Conservation (phyloP, 2,797 vertebrate genomes). For the Ataeniobius toweri region DNA sequence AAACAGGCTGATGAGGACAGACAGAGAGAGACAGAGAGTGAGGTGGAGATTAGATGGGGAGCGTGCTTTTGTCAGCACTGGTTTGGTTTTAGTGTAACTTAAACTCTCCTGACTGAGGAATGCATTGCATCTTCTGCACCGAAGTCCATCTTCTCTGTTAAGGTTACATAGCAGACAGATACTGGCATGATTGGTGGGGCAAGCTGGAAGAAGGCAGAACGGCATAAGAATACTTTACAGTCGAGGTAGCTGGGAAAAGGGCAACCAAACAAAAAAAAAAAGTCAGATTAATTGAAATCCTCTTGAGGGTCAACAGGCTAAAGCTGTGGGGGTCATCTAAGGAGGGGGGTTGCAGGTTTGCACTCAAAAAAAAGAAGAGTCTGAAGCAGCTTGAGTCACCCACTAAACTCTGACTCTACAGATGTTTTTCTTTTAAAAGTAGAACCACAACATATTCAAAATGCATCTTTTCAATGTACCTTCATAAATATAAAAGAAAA, state of each 20-base stretch:
- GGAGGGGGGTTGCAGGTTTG: constrained; percentile 43
- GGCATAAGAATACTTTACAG: constrained; percentile 86
- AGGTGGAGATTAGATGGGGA: constrained; percentile 26
- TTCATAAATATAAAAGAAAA: constrained; percentile 82
- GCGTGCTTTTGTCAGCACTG: constrained; percentile 66
- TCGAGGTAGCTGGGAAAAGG: constrained; percentile 94
- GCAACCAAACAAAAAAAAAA: constrained; percentile 70
- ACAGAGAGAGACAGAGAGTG: constrained; percentile 14
- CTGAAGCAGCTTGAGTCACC: constrained; percentile 84
- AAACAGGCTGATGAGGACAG: constrained; percentile 59
- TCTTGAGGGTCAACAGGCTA: constrained; percentile 56
- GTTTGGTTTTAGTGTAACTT: constrained; percentile 78
- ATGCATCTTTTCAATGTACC: constrained; percentile 84
- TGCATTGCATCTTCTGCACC: constrained; percentile 18
- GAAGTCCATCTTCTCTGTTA: constrained; percentile 40
- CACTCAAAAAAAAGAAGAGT: constrained; percentile 70
- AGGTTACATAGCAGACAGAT: constrained; percentile 53
- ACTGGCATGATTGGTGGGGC: constrained; percentile 34
- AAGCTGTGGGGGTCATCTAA: constrained; percentile 37
- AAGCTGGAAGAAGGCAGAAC: constrained; percentile 43
- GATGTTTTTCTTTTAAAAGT: constrained; percentile 54
- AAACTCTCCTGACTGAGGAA: constrained; percentile 70
- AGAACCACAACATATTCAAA: constrained; percentile 75
- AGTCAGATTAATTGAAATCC: constrained; percentile 54
- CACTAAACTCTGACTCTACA: constrained; percentile 71